phyloP scores from a whole-genome alignment of 1,140 invertebrate species.

The Alviniconcha marisindica region DNA sequence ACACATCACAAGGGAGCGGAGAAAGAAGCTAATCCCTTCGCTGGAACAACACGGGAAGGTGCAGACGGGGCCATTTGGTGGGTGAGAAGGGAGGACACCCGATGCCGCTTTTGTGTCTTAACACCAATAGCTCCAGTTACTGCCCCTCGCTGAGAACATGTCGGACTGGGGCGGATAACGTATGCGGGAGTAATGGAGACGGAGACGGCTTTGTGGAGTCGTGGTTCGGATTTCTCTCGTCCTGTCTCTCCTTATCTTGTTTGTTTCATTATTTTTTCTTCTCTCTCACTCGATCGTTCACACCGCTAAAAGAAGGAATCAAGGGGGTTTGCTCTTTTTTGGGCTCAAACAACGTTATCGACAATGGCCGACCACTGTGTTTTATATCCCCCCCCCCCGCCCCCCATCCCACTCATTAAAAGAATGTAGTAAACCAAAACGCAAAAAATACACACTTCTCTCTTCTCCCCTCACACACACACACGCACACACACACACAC shows the following conservation, averaged over 20 bases:
- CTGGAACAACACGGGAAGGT: neutral
- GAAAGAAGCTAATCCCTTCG: neutral
- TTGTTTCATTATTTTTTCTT: too few relatives aligned
- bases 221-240: neutral
- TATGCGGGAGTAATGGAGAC: neutral
- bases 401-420: too few relatives aligned
- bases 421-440: neutral
- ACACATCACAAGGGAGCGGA: neutral
- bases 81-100: neutral
- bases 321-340: neutral
- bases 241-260: neutral
- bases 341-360: too few relatives aligned
- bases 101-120: neutral
- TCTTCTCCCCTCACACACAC: neutral
- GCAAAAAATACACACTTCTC: neutral
- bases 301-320: neutral
- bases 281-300: too few relatives aligned
- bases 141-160: neutral
- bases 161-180: too few relatives aligned
- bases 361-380: too few relatives aligned
- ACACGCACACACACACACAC: neutral
- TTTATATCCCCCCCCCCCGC: too few relatives aligned
- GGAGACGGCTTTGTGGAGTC: neutral
- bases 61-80: neutral
- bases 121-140: constrained; percentile 21